Evolutionary conservation across 1,140 invertebrate genomes (phyloP), one percentile per base, ranked within the genome.

Genomic region (Augochlora pura): DNA sequence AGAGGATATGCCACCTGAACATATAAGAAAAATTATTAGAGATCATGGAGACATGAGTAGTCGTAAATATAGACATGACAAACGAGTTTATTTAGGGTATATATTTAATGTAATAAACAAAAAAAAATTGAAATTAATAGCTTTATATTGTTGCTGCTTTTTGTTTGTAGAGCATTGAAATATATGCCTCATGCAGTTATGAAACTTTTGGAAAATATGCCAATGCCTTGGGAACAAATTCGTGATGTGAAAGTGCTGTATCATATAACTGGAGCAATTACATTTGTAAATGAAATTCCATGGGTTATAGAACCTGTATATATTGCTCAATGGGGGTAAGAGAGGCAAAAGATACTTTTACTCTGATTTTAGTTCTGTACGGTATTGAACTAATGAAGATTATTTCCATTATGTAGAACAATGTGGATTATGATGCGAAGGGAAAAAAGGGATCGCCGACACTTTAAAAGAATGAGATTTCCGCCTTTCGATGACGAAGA

Each of bases 351-450:
- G 54, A 16, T 46, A 23, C 77, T n/a, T 42, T n/a, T 9, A 39
- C 39, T 12, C 2, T 23, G 3, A 52, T 70, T 3, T 42, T 65
- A 65, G 18, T 23, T 65, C 39, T 38, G 0, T 62, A 32, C 14
- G 21, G 4, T 8, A 23, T 21, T 0, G 3, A 65, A 38, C n/a
- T 54, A 38, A 1, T 42, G 23, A 49, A n/a, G 49, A 38, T 7
- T 54, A 65, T 63, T 70, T 85, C 59, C 59, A 67, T 84, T 90
- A 3, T 90, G 63, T 83, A 97, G 97, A 65, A 99, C 99, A 8
- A 99, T 99, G 99, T 99, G 99, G 99, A 99, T 99, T 83, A 99
- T 99, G 98, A 99, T 99, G 99, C 94, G 99, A 86, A 95, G 99
- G 84, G 99, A 99, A 90, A 99, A 99, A 92, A 94, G 99, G 81